Evolutionary conservation across 2,888 invertebrate species (phyloP).

Genomic region (Gymnoscelis rufifasciata): DNA sequence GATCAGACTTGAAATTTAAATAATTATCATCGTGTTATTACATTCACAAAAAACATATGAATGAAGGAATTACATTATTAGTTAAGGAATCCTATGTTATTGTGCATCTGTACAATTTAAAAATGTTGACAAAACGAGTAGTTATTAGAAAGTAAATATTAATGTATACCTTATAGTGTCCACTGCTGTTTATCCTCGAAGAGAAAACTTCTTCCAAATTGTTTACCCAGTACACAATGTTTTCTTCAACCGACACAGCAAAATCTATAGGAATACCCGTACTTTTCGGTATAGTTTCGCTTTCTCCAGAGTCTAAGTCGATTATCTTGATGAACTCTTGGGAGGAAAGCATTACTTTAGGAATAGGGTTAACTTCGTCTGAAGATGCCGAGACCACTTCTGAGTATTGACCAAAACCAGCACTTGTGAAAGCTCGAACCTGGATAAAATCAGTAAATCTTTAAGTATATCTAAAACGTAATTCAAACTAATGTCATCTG

Average conservation of each 20-base stretch:
- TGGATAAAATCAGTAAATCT: constrained; percentile 43
- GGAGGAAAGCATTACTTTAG: constrained; percentile 86
- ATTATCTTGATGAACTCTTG: constrained; percentile 85
- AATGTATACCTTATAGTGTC: constrained; percentile 61
- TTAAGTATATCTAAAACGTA: too few relatives aligned
- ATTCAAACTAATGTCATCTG: too few relatives aligned
- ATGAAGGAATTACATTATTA: too few relatives aligned
- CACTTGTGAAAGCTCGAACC: constrained; percentile 89
- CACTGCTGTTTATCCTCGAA: constrained; percentile 77
- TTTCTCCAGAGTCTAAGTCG: constrained; percentile 85
- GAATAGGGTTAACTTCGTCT: constrained; percentile 86
- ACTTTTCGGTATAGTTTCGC: constrained; percentile 80
- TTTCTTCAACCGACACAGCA: constrained; percentile 83
- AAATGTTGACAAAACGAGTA: too few relatives aligned
- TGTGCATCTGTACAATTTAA: too few relatives aligned
- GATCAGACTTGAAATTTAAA: too few relatives aligned
- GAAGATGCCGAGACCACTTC: constrained; percentile 80
- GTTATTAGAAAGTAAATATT: not conserved
- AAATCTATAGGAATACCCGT: constrained; percentile 85
- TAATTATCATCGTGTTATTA: too few relatives aligned
- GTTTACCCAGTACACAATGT: constrained; percentile 90
- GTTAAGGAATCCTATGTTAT: too few relatives aligned
- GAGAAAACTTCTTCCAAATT: constrained; percentile 84
- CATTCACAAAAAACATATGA: too few relatives aligned
- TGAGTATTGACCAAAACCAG: constrained; percentile 86